Evolutionary conservation across 2,113 vertebrate species (phyloP).

Genomic region (Etheostoma spectabile): DNA sequence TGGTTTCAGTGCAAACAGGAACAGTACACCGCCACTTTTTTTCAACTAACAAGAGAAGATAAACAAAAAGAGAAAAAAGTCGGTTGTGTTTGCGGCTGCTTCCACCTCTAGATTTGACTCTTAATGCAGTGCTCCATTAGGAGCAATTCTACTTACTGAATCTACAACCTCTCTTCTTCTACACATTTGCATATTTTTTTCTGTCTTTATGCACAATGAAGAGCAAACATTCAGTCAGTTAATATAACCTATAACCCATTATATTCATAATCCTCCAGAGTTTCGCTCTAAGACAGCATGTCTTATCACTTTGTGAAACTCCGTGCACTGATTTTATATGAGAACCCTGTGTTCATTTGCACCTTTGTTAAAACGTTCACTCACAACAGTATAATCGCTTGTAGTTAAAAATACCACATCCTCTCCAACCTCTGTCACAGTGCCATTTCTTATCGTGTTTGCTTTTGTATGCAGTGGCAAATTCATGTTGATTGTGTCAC

Average conservation of each 20-base stretch:
- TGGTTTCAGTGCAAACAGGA: constrained; percentile 36
- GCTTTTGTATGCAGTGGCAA: constrained; percentile 27
- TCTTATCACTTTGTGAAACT: background rate
- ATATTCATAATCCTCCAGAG: background rate
- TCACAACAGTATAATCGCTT: constrained; percentile 10
- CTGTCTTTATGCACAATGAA: background rate
- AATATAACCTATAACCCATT: background rate
- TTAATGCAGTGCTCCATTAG: background rate
- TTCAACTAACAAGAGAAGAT: constrained; percentile 27
- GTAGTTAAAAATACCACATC: constrained; percentile 44
- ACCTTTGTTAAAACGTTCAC: constrained; percentile 33
- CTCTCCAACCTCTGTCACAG: constrained; percentile 7
- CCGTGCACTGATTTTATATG: background rate
- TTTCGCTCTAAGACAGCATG: background rate
- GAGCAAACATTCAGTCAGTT: background rate
- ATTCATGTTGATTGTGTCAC: constrained; percentile 37
- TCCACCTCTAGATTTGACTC: background rate
- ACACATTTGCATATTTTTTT: background rate
- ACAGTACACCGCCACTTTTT: background rate
- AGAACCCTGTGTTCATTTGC: constrained; percentile 15
- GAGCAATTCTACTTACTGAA: background rate
- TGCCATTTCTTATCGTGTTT: constrained; percentile 35
- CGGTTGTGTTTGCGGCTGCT: background rate
- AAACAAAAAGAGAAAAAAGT: background rate
- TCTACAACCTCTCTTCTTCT: too few relatives aligned